Percentiles rank a stretch among this genome's conserved stretches.
These are phyloP conservation scores for Crossocerus cetratus DNA, from an alignment of 2,888 invertebrate genomes.

Conservation along the genomic window DNA sequence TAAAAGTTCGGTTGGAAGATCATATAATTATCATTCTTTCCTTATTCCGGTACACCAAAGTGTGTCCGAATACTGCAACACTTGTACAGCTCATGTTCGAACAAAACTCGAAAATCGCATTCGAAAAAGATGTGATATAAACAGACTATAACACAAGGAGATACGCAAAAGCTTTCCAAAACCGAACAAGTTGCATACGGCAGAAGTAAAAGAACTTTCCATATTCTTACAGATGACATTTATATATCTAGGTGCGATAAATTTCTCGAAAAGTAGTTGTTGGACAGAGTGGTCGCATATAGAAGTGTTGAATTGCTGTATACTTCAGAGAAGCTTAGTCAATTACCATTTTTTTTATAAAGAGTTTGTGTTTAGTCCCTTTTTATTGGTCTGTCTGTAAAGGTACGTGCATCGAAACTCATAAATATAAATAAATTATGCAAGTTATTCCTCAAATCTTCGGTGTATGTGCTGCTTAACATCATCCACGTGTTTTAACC, in stretches of 20 bases:
- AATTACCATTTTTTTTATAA: slow-evolving; percentile 51
- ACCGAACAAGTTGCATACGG: slow-evolving; percentile 27
- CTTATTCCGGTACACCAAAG: too few species aligned
- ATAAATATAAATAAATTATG: slow-evolving; percentile 47
- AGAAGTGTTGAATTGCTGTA: slow-evolving; percentile 49
- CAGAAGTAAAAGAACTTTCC: slow-evolving; percentile 28
- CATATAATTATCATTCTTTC: too few species aligned
- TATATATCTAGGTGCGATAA: slow-evolving; percentile 54
- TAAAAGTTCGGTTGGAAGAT: too few species aligned
- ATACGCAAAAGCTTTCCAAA: slow-evolving; percentile 21
- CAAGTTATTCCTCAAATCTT: slow-evolving; percentile 31
- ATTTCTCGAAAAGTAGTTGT: slow-evolving; percentile 60
- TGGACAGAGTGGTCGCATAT: slow-evolving; percentile 54
- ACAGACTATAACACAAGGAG: slow-evolving; percentile 42
- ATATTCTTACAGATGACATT: slow-evolving; percentile 22
- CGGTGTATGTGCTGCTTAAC: slow-evolving; percentile 27
- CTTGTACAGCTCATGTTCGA: too few species aligned
- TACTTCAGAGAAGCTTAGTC: slow-evolving; percentile 44
- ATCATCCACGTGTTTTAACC: slow-evolving; percentile 26
- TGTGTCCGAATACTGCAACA: too few species aligned
- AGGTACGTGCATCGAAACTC: slow-evolving; percentile 42
- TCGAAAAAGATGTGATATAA: slow-evolving; percentile 48
- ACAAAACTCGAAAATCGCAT: too few species aligned
- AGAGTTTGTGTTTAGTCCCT: slow-evolving; percentile 57
- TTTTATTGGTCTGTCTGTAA: slow-evolving; percentile 59